A percentile compares a stretch with the other conserved stretches of the same genome.
Evolutionary conservation across 92 coral and sea anemone species (phyloP).

Genomic region (Heteractis magnifica): DNA sequence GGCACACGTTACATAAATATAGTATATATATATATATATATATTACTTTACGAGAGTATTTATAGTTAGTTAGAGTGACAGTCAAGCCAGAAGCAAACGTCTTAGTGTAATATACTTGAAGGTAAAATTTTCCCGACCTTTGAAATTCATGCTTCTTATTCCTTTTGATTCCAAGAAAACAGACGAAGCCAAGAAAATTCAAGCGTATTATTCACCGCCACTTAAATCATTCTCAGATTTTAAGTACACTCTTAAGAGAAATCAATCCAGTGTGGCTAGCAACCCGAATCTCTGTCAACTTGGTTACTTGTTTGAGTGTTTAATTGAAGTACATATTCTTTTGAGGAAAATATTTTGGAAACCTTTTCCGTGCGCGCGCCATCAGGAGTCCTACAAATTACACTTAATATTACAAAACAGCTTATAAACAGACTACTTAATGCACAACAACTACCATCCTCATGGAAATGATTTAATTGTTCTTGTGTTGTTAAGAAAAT

Average conservation of each 20-base stretch:
- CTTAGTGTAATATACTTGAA: not conserved
- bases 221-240: not conserved
- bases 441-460: not conserved
- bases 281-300: not conserved
- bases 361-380: conserved; percentile 1
- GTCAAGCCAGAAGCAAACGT: not conserved
- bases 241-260: conserved; percentile 3
- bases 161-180: not conserved
- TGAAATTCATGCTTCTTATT: not conserved
- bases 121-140: not conserved
- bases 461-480: not conserved
- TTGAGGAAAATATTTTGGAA: conserved; percentile 1
- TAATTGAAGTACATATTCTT: not conserved
- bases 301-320: not conserved
- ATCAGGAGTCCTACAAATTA: not conserved
- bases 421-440: not conserved
- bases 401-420: not conserved
- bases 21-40: not conserved
- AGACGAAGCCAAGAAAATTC: not conserved
- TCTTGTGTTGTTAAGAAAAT: not conserved
- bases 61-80: not conserved
- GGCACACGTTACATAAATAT: not conserved
- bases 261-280: not conserved
- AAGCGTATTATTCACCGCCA: not conserved
- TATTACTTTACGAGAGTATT: not conserved